These are phyloP conservation scores for Octodon degus DNA, from an alignment of 2,113 vertebrate species.

Conservation along the genomic window DNA sequence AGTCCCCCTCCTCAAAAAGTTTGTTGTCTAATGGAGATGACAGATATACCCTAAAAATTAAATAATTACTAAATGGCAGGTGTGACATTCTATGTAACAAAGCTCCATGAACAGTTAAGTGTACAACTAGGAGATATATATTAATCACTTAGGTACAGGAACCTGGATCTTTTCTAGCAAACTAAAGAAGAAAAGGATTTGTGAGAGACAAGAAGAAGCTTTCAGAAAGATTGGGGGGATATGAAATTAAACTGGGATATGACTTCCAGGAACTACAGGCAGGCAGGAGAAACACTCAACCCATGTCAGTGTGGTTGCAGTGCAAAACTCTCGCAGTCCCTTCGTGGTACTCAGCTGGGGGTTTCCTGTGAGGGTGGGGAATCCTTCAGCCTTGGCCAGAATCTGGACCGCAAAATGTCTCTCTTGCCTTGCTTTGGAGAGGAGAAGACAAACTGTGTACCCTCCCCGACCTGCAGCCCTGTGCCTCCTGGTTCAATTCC, in stretches of 20 bases:
- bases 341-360: background rate
- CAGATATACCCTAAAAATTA: background rate
- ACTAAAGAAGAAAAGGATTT: background rate
- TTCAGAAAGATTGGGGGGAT: background rate
- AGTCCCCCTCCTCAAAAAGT: background rate
- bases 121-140: background rate
- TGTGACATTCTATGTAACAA: background rate
- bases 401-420: background rate
- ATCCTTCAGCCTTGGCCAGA: background rate
- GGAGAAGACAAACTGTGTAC: background rate
- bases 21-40: background rate
- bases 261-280: background rate
- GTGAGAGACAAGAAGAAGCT: background rate
- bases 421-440: background rate
- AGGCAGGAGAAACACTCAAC: background rate
- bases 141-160: background rate
- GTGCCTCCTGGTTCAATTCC: background rate
- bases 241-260: background rate
- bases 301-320: background rate
- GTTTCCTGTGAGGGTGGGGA: background rate
- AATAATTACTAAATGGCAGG: background rate
- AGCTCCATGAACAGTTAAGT: background rate
- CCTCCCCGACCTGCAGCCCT: background rate
- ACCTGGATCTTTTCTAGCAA: background rate
- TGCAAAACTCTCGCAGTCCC: background rate